Evolutionary conservation across 2,888 invertebrate genomes (phyloP).

Genomic region (Phanerotoma sp.): DNA sequence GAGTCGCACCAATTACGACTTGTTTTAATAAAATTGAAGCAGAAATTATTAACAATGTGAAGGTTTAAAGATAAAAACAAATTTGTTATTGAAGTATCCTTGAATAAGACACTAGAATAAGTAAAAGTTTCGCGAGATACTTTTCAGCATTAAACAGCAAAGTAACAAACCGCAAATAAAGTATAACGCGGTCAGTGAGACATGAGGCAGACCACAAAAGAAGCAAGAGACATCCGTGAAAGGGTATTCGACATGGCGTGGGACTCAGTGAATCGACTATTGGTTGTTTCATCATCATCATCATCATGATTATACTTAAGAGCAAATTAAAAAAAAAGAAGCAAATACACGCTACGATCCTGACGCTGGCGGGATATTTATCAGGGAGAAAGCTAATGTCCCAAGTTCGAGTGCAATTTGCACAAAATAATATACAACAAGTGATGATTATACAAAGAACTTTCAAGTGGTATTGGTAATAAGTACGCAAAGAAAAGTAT

Average conservation of each 20-base stretch:
- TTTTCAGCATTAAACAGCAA: neutral
- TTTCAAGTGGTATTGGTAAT: neutral
- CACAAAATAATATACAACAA: neutral
- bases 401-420: neutral
- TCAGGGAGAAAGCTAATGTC: neutral
- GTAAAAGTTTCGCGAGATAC: neutral
- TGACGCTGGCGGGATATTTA: neutral
- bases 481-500: slow-evolving; percentile 1
- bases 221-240: neutral
- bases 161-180: neutral
- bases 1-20: no score
- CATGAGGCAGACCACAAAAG: slow-evolving; percentile 4
- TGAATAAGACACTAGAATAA: no score
- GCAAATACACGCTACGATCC: neutral
- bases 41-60: no score
- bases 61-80: no score
- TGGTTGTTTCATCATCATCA: neutral
- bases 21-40: no score
- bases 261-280: slow-evolving; percentile 1
- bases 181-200: slow-evolving; percentile 3
- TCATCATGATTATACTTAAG: neutral
- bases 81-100: no score
- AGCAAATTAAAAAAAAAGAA: no score
- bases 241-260: neutral
- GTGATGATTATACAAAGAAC: neutral